These are phyloP conservation scores for Hirtodrosophila duncani DNA, from an alignment of 2,888 invertebrate species.

Conservation along the genomic window DNA sequence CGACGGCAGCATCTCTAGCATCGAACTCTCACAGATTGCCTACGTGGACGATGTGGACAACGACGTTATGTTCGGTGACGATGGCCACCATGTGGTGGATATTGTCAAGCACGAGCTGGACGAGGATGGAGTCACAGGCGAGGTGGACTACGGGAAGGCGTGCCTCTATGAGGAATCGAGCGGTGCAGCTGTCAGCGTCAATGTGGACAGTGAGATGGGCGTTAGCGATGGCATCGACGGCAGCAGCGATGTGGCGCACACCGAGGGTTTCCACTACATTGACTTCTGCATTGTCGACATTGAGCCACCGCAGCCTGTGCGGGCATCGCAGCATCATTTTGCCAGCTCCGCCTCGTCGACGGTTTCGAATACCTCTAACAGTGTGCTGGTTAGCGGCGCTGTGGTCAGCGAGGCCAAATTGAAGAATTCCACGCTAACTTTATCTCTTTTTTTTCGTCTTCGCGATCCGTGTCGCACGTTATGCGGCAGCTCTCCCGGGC, in stretches of 20 bases:
- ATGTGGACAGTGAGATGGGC: constrained; percentile 69
- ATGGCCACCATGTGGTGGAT: constrained; percentile 63
- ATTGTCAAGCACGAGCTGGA: constrained; percentile 69
- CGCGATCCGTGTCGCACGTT: too few species aligned
- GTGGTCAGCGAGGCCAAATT: constrained; percentile 52
- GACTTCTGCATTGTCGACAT: constrained; percentile 73
- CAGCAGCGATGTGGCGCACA: constrained; percentile 60
- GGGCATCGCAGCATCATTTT: constrained; percentile 24
- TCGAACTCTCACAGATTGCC: constrained; percentile 53
- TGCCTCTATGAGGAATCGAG: constrained; percentile 74
- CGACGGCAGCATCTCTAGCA: constrained; percentile 65
- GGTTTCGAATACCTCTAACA: constrained; percentile 35
- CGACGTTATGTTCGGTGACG: constrained; percentile 52
- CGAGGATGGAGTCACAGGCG: constrained; percentile 67
- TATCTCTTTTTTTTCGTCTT: too few species aligned
- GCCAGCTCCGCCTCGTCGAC: constrained; percentile 11
- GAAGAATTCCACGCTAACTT: constrained; percentile 69
- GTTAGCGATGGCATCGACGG: constrained; percentile 47
- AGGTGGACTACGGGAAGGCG: constrained; percentile 73
- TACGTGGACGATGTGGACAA: constrained; percentile 53
- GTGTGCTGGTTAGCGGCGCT: constrained; percentile 35
- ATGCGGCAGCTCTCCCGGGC: too few species aligned
- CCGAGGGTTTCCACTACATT: constrained; percentile 68
- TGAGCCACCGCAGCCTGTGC: constrained; percentile 35
- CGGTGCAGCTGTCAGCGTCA: too few species aligned